These are phyloP conservation scores for Neodon shergylaensis DNA, from an alignment of 2,113 vertebrate genomes.

Conservation along the genomic window DNA sequence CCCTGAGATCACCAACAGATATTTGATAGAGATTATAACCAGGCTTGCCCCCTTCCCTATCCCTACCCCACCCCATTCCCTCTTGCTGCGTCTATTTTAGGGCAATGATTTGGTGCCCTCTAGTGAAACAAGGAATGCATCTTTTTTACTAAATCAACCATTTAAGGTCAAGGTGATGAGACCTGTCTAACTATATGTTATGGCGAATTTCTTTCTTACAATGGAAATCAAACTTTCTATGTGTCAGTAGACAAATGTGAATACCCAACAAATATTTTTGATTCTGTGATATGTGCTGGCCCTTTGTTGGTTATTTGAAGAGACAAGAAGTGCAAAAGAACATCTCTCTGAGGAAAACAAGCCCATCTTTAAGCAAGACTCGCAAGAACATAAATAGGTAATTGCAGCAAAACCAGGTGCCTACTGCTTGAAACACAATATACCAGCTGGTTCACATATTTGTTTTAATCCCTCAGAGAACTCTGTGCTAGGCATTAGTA, in stretches of 20 bases:
- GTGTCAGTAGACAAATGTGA: neutral
- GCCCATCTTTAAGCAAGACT: neutral
- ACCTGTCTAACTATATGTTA: neutral
- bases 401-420: rapidly evolving
- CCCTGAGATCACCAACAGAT: neutral
- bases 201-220: neutral
- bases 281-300: neutral
- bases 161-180: constrained; percentile 5
- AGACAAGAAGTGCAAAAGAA: neutral
- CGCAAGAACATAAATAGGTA: neutral
- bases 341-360: neutral
- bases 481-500: neutral
- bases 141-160: neutral
- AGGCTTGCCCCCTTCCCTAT: neutral
- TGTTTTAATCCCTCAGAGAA: neutral
- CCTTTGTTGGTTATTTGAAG: neutral
- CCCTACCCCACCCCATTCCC: neutral
- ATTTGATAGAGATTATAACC: neutral
- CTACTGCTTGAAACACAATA: neutral
- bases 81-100: neutral
- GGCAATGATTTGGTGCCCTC: constrained; percentile 64
- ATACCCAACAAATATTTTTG: neutral
- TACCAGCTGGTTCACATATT: neutral
- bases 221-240: neutral
- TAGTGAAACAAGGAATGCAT: neutral